Evolutionary conservation across 2,888 invertebrate species (phyloP).

Genomic region (Agelastica alni): DNA sequence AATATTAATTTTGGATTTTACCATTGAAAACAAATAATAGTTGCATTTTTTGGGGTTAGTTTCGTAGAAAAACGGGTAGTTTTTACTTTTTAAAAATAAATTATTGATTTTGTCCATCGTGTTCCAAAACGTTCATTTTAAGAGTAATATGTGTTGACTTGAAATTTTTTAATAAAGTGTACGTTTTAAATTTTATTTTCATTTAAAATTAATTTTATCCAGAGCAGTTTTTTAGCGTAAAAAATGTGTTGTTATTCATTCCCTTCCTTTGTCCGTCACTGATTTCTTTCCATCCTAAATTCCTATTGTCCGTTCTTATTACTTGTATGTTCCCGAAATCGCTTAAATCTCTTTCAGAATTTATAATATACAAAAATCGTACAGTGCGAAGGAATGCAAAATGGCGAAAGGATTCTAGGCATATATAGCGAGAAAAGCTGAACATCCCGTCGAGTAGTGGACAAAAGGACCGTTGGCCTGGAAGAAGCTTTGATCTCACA

Average conservation of each 20-base stretch:
- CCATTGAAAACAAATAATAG: too few species aligned
- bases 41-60: too few species aligned
- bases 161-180: too few species aligned
- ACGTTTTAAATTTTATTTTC: too few species aligned
- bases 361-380: constrained; percentile 28
- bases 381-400: constrained; percentile 44
- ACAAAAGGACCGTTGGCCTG: constrained; percentile 53
- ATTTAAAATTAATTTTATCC: too few species aligned
- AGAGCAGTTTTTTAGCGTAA: too few species aligned
- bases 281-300: constrained; percentile 7
- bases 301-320: constrained; percentile 13
- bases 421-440: constrained; percentile 27
- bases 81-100: too few species aligned
- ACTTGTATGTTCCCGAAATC: constrained; percentile 9
- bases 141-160: too few species aligned
- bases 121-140: too few species aligned
- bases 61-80: too few species aligned
- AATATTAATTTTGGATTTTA: too few species aligned
- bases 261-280: not conserved
- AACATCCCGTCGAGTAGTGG: constrained; percentile 39
- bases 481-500: constrained; percentile 56
- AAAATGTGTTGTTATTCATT: not conserved
- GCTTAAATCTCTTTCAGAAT: constrained; percentile 15
- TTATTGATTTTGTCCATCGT: too few species aligned
- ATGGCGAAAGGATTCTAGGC: constrained; percentile 33